A percentile compares a stretch with the other conserved stretches of the same genome.
These are phyloP conservation scores for Scolanthus callimorphus DNA, from an alignment of 92 coral and sea anemone genomes.

Conservation along the genomic window DNA sequence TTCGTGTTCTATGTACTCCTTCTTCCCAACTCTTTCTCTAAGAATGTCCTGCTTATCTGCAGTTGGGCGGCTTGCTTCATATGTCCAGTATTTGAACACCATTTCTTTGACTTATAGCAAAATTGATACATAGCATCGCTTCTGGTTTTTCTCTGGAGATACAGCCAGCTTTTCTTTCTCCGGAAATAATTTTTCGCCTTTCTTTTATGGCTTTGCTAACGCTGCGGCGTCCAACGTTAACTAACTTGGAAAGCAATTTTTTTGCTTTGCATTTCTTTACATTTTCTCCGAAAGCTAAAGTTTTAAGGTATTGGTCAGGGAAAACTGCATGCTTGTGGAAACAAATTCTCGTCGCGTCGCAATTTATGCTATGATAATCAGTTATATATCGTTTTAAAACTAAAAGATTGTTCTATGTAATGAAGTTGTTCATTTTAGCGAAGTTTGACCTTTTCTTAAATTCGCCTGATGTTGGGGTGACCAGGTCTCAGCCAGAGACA, in stretches of 20 bases:
- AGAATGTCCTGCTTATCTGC: slow-evolving; percentile 41
- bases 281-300: slow-evolving; percentile 37
- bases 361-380: no score
- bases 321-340: no score
- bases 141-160: slow-evolving; percentile 23
- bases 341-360: no score
- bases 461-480: no score
- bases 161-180: slow-evolving; percentile 50
- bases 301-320: no score
- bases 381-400: no score
- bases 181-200: slow-evolving; percentile 31
- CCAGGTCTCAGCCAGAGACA: no score
- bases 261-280: slow-evolving; percentile 23
- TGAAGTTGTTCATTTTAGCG: no score
- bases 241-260: slow-evolving; percentile 35
- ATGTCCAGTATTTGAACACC: slow-evolving; percentile 31
- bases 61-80: slow-evolving; percentile 48
- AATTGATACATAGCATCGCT: slow-evolving; percentile 22
- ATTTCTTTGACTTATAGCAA: slow-evolving; percentile 14
- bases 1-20: slow-evolving; percentile 34
- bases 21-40: slow-evolving; percentile 26
- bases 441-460: no score
- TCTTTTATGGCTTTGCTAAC: slow-evolving; percentile 17
- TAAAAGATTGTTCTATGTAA: no score
- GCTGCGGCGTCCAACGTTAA: slow-evolving; percentile 25